phyloP scores from a whole-genome alignment of 92 coral and sea anemone genomes.

The Plumapathes pennacea region DNA sequence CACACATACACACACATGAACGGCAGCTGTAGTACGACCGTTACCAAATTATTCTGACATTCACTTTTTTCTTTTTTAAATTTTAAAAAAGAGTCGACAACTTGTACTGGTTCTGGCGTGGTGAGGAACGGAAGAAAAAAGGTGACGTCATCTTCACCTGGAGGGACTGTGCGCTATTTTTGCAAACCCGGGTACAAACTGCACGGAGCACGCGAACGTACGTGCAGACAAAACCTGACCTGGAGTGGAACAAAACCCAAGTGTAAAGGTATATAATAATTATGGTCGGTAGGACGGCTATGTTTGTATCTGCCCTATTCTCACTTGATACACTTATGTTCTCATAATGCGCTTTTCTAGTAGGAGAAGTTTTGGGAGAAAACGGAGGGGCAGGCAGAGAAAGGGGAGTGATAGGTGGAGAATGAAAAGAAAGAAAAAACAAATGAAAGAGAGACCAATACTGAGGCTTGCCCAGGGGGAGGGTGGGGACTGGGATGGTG shows the following conservation, averaged over 20 bases:
- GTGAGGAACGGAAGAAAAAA: slow-evolving; percentile 56
- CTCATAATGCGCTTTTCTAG: not conserved
- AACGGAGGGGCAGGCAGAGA: too few relatives aligned
- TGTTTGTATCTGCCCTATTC: not conserved
- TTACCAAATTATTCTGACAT: too few relatives aligned
- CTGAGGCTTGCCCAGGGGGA: too few relatives aligned
- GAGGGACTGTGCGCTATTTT: slow-evolving; percentile 31
- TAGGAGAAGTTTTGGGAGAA: too few relatives aligned
- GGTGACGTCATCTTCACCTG: slow-evolving; percentile 43
- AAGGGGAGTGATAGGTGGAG: too few relatives aligned
- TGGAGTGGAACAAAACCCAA: slow-evolving; percentile 53
- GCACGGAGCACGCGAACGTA: slow-evolving; percentile 32
- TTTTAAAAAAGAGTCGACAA: too few relatives aligned
- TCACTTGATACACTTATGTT: not conserved
- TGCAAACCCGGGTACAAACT: slow-evolving; percentile 49
- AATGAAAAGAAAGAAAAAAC: too few relatives aligned
- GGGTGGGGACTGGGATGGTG: too few relatives aligned
- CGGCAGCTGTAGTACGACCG: too few relatives aligned
- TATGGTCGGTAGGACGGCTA: not conserved
- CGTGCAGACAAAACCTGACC: slow-evolving; percentile 50
- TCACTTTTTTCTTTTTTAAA: too few relatives aligned
- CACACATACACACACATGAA: too few relatives aligned
- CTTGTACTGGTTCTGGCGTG: slow-evolving; percentile 74
- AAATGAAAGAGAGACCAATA: too few relatives aligned
- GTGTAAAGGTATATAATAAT: slow-evolving; percentile 48